Base-by-base conservation (phyloP, 2,888 invertebrate genomes). In the Sicus ferrugineus region DNA sequence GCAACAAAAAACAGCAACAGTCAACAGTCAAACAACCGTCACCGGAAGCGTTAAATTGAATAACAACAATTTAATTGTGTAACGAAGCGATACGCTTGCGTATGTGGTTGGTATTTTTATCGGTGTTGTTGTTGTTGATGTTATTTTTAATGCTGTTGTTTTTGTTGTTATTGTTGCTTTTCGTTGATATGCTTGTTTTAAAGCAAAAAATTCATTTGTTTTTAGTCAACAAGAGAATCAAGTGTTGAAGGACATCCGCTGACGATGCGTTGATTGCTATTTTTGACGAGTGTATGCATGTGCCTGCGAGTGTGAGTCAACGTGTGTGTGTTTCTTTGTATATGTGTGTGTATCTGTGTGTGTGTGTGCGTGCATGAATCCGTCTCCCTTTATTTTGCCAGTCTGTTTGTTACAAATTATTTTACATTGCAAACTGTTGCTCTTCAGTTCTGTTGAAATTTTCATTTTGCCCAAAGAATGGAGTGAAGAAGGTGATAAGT, bases 1-100 rank as follows among this genome's bases (percentile, higher is more conserved):
- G 28, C 64, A 63, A 30, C n/a, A 64, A 19, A 19, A n/a, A n/a
- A n/a, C n/a, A n/a, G n/a, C n/a, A n/a, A n/a, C n/a, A n/a, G n/a
- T n/a, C n/a, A n/a, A n/a, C n/a, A n/a, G n/a, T n/a, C n/a, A n/a
- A n/a, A 61, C 28, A 31, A 61, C 26, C 19, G 42, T 23, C 61
- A 26, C 14, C 64, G 64, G 52, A 65, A 52, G 64, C 52, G 64
- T 65, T 65, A 65, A 65, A 65, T 65, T 65, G 64, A 52, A 65
- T 65, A 65, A 65, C 64, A 65, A 65, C 64, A 65, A 65, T 65
- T 65, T 65, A 65, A 65, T 65, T 65, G 64, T 65, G 31, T 54
- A 21, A 34, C 64, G 26, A 31, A 34, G 64, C 52, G 26, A 26
- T 28, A 62, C 21, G n/a, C 19, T 28, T 50, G 64, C 30, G 28